These are phyloP conservation scores for Drosophila arawakana DNA, from an alignment of 1,140 invertebrate species.

Conservation along the genomic window DNA sequence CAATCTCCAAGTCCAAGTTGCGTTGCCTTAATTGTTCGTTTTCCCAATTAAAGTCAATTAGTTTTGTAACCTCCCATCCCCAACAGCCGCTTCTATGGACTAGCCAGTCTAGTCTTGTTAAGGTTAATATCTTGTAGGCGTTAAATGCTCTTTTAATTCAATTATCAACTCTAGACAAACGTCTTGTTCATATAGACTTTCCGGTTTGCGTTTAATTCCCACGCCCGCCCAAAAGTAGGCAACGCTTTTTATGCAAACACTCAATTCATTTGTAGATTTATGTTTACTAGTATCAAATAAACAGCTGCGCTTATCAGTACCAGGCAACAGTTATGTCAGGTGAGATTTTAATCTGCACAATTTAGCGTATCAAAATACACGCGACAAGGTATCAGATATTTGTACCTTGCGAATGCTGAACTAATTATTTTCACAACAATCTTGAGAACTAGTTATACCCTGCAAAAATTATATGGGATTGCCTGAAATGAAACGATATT, in stretches of 20 bases:
- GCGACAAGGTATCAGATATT: slow-evolving; percentile 31
- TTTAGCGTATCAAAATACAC: slow-evolving; percentile 31
- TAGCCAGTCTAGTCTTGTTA: slow-evolving; percentile 19
- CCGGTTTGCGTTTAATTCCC: slow-evolving; percentile 15
- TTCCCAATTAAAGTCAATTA: slow-evolving; percentile 77
- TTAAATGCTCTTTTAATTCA: slow-evolving; percentile 76
- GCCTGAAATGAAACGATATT: too few species aligned
- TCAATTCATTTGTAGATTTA: neutral
- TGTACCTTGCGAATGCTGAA: slow-evolving; percentile 1
- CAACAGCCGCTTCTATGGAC: too few species aligned
- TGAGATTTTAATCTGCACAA: slow-evolving; percentile 6
- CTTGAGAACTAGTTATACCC: neutral
- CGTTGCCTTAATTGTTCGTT: slow-evolving; percentile 67
- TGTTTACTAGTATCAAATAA: neutral
- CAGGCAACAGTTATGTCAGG: slow-evolving; percentile 1
- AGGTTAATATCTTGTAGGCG: slow-evolving; percentile 63
- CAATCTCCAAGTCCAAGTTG: slow-evolving; percentile 17
- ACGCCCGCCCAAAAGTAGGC: slow-evolving; percentile 39
- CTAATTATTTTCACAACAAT: neutral
- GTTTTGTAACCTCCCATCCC: slow-evolving; percentile 12
- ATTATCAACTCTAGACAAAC: slow-evolving; percentile 53
- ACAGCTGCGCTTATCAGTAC: slow-evolving; percentile 7
- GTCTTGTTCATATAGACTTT: slow-evolving; percentile 16
- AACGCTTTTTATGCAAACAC: neutral
- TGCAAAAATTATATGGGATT: neutral